A percentile compares a stretch with the other conserved stretches of the same genome.
Conservation (phyloP, 2,113 vertebrate species). For the Rattus rattus region DNA sequence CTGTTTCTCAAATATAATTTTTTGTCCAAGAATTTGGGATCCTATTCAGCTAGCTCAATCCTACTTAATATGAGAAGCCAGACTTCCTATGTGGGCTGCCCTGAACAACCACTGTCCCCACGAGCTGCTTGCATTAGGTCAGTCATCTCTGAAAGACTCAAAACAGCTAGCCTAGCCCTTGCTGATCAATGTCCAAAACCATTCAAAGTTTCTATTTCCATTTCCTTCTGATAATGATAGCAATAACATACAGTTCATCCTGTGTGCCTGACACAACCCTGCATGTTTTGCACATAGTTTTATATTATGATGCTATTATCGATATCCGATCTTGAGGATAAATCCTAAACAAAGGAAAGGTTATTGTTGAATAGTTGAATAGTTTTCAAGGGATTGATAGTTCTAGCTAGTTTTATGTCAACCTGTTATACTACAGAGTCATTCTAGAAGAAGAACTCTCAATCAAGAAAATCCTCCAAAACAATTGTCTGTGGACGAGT, state of each 20-base stretch:
- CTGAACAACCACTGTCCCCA: background rate
- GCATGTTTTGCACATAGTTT: background rate
- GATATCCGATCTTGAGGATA: background rate
- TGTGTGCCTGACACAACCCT: background rate
- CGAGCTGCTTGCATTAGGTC: background rate
- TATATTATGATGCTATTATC: background rate
- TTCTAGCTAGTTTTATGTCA: background rate
- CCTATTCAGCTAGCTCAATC: background rate
- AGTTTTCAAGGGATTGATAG: no score
- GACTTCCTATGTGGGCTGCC: background rate
- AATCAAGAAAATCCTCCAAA: background rate
- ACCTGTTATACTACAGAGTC: background rate
- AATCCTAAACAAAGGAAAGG: background rate
- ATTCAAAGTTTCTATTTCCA: background rate
- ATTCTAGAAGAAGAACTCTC: background rate
- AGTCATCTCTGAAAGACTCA: background rate
- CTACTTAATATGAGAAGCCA: background rate
- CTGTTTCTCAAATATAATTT: background rate
- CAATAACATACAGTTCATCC: background rate
- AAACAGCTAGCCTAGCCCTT: background rate
- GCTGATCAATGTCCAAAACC: background rate
- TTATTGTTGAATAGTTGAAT: background rate
- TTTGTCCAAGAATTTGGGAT: background rate
- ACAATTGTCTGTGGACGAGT: background rate
- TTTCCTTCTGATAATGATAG: background rate